These are phyloP conservation scores for Sterrhoptilus dennistouni DNA, from an alignment of 2,113 vertebrate genomes.

Conservation along the genomic window DNA sequence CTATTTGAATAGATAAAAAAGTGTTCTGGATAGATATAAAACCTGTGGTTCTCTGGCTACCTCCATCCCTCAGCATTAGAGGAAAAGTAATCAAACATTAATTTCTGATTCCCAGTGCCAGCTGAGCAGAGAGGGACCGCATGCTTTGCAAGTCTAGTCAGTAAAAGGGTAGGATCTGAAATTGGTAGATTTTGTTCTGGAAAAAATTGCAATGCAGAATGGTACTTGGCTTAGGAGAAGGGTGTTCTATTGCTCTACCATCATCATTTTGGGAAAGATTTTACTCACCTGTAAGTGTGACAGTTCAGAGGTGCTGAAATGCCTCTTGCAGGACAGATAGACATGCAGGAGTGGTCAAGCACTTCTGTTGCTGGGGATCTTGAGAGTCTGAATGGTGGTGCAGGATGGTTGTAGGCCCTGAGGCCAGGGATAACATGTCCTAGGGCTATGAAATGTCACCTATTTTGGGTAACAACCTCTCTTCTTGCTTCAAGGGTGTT, in stretches of 20 bases:
- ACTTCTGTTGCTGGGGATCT: not conserved
- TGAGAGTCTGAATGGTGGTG: not conserved
- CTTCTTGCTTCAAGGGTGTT: not conserved
- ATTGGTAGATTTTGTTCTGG: not conserved
- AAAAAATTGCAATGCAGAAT: not conserved
- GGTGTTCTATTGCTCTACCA: not conserved
- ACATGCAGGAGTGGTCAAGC: not conserved
- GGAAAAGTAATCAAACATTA: not conserved
- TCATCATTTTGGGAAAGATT: not conserved
- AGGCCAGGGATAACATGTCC: not conserved
- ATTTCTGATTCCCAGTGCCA: not conserved
- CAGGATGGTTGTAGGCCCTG: not conserved
- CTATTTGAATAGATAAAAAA: constrained; percentile 25
- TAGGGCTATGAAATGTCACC: not conserved
- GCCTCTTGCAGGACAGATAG: not conserved
- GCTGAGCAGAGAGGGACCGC: not conserved
- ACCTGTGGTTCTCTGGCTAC: not conserved
- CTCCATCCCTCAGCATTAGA: not conserved
- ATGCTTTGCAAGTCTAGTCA: not conserved
- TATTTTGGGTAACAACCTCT: not conserved
- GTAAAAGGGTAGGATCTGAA: not conserved
- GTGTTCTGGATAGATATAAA: not conserved
- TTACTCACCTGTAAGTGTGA: not conserved
- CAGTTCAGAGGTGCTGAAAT: not conserved
- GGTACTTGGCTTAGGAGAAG: not conserved